Conservation (phyloP, 2,888 invertebrate genomes). For the Glyphotaelius pellucidus region DNA sequence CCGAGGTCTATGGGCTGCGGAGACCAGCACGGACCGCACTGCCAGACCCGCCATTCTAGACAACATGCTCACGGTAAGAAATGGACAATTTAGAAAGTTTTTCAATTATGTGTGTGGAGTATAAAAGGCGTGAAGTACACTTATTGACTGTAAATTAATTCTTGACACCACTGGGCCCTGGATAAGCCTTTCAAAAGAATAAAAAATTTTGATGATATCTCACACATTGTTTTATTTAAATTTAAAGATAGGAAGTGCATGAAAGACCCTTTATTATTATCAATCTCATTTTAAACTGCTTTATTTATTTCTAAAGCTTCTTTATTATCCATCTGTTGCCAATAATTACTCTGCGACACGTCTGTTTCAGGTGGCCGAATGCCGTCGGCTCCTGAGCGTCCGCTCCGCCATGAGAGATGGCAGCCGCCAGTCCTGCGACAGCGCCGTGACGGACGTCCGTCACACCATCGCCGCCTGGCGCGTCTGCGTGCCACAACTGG, state of each 20-base stretch:
- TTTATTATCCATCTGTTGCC: not conserved
- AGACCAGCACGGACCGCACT: not conserved
- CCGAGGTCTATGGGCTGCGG: conserved; percentile 42
- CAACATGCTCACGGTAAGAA: conserved; percentile 9
- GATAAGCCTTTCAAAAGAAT: too few species aligned
- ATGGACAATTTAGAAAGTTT: not conserved
- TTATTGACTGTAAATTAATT: not conserved
- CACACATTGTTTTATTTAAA: too few species aligned
- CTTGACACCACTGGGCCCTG: too few species aligned
- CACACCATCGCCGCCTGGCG: conserved; percentile 46
- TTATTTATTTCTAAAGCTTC: not conserved
- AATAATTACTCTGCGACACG: too few species aligned
- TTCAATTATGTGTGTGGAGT: too few species aligned
- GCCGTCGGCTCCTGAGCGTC: conserved; percentile 7
- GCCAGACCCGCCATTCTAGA: not conserved
- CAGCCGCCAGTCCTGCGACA: conserved; percentile 9
- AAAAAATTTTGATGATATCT: too few species aligned
- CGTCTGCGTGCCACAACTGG: conserved; percentile 49
- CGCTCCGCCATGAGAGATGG: not conserved
- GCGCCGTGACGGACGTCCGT: not conserved
- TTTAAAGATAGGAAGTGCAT: too few species aligned
- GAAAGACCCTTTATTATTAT: too few species aligned
- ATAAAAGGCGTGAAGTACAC: too few species aligned
- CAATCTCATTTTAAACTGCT: too few species aligned
- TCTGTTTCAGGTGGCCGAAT: conserved; percentile 42